Conservation (phyloP, 1,140 invertebrate genomes). For the Penaeus chinensis region DNA sequence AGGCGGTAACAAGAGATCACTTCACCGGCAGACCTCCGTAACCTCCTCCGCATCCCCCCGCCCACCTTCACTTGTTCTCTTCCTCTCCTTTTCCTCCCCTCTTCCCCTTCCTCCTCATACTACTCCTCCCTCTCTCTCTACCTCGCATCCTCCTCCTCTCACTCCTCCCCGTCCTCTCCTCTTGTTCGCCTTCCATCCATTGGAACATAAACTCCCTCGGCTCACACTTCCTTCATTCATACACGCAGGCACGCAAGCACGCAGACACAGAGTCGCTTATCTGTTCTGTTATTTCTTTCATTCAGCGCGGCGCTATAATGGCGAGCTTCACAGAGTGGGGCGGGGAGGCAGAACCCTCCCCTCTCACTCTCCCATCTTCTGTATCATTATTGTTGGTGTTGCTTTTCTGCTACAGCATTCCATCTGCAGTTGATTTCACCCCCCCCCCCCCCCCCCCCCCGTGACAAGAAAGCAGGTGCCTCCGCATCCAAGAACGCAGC, state of each 20-base stretch:
- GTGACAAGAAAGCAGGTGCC: too few relatives aligned
- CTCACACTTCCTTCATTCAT: background rate
- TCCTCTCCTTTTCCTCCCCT: background rate
- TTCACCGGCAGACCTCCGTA: background rate
- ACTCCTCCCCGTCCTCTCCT: background rate
- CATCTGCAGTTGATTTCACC: background rate
- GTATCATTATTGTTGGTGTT: too few relatives aligned
- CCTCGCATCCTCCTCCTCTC: background rate
- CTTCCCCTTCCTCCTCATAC: background rate
- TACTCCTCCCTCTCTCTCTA: background rate
- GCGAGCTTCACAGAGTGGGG: too few relatives aligned
- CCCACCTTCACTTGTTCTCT: background rate
- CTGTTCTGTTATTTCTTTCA: too few relatives aligned
- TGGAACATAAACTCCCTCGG: background rate
- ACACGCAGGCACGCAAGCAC: conserved; percentile 3
- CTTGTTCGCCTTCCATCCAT: background rate
- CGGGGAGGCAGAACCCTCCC: background rate
- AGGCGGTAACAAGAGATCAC: background rate
- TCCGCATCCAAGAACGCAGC: too few relatives aligned
- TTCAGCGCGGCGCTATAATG: too few relatives aligned
- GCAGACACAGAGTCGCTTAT: background rate
- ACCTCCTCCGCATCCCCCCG: background rate
- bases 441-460: background rate
- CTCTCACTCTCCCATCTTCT: conserved; percentile 3
- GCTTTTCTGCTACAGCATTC: background rate